These are phyloP conservation scores for Ormyrus thymus DNA, from an alignment of 2,888 invertebrate genomes.

Conservation along the genomic window DNA sequence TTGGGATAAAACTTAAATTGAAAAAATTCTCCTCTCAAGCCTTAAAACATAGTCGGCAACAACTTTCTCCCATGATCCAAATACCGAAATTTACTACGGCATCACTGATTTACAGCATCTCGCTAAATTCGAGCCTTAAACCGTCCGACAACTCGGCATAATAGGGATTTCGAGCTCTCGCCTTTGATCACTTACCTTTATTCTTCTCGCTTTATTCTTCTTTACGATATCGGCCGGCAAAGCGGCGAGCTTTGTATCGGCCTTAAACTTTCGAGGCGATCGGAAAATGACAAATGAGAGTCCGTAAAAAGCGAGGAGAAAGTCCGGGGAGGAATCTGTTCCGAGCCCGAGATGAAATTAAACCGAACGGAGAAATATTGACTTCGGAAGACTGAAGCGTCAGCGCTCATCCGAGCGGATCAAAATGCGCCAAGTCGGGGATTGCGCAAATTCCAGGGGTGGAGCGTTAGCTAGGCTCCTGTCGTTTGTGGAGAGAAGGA, in stretches of 20 bases:
- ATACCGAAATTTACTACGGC: background rate
- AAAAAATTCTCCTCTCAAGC: no score
- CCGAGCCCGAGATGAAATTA: conserved; percentile 57
- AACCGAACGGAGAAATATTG: conserved; percentile 58
- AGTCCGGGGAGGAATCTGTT: conserved; percentile 2
- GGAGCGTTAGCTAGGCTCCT: background rate
- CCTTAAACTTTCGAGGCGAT: background rate
- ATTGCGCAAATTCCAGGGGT: conserved; percentile 4
- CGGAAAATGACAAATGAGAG: no score
- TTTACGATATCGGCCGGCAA: conserved; percentile 8
- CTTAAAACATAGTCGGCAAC: background rate
- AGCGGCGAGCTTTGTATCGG: background rate
- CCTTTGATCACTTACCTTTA: no score
- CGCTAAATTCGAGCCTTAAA: background rate
- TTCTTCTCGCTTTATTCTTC: conserved; percentile 1
- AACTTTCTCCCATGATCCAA: background rate
- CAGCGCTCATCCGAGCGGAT: conserved; percentile 53
- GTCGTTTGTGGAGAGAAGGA: conserved; percentile 5
- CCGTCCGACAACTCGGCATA: background rate
- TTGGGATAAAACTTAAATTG: no score
- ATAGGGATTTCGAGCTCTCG: background rate
- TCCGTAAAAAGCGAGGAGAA: conserved; percentile 2
- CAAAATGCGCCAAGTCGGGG: conserved; percentile 27
- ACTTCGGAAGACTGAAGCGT: conserved; percentile 58
- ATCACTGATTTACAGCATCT: conserved; percentile 21